Base-by-base conservation (phyloP, 2,113 vertebrate species). In the Dipodomys ordii region DNA sequence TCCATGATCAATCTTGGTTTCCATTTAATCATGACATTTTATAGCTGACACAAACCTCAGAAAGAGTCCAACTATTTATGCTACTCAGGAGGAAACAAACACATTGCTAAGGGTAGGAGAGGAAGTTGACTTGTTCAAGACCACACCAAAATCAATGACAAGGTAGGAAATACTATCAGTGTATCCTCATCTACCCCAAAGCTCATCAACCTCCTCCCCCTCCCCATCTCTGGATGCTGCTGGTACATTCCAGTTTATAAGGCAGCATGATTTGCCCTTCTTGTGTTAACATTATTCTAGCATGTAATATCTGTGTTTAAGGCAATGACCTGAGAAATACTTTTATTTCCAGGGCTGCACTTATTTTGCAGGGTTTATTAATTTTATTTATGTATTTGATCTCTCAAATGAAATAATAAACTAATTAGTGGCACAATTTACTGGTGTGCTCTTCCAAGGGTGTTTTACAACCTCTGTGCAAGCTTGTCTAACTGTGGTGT, bases 371-470 rank as follows among this genome's bases (percentile, higher is more conserved):
- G 71, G 90, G 91, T 96, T 97, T 96, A 95, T 97, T 97, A 95
- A 90, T 94, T 97, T 97, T 97, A 97, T 97, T 97, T 96, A 96
- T 30, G 39, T 96, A 93, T 96, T 97, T 96, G 71, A 94, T 95
- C 87, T 96, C 96, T 87, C 94, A 94, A 96, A 97, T 96, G 94
- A 98, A 89, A 96, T 80, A 97, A 97, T 97, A 96, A 97, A 95
- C 96, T 98, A 98, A 98, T 98, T 98, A 98, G 97, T 89, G 94
- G 92, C 0, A 22, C 93, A 95, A 62, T 98, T 98, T 97, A 97
- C 97, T 96, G 62, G 84, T 88, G 79, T 90, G 72, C 68, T 96
- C 96, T 1, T 0, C 93, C 87, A 28, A 6, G 30, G 88, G 87
- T 97, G 80, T 95, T 97, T 96, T 96, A 92, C 11, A 1, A 0